These are phyloP conservation scores for Heliangelus exortis DNA, from an alignment of 2,797 vertebrate species.

Conservation along the genomic window DNA sequence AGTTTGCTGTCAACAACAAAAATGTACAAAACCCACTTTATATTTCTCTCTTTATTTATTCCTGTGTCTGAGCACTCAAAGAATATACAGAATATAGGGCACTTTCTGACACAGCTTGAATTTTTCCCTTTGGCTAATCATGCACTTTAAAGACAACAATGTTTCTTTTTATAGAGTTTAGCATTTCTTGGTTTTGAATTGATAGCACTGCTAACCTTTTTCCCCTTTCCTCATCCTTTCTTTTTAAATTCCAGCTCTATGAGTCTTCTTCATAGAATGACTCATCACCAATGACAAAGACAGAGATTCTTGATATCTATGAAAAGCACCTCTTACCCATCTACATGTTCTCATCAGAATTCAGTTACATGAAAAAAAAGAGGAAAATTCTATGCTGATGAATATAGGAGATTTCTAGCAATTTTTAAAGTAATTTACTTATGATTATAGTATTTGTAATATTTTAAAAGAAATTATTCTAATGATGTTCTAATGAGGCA, in stretches of 20 bases:
- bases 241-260: background rate
- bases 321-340: background rate
- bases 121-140: constrained; percentile 20
- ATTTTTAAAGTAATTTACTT: background rate
- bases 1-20: background rate
- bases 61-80: background rate
- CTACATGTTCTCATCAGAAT: background rate
- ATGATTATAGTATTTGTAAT: background rate
- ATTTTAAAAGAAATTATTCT: background rate
- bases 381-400: background rate
- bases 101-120: background rate
- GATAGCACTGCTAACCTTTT: background rate
- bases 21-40: background rate
- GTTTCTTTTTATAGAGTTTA: constrained; percentile 1
- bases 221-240: background rate
- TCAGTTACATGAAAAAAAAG: background rate
- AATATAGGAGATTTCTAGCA: background rate
- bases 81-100: background rate
- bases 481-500: background rate
- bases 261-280: background rate
- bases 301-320: background rate
- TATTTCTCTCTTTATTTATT: background rate
- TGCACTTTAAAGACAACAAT: background rate
- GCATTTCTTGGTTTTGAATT: constrained; percentile 21
- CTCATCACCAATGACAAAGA: background rate